Conservation (phyloP, 2,888 invertebrate species). For the Brenthis ino region DNA sequence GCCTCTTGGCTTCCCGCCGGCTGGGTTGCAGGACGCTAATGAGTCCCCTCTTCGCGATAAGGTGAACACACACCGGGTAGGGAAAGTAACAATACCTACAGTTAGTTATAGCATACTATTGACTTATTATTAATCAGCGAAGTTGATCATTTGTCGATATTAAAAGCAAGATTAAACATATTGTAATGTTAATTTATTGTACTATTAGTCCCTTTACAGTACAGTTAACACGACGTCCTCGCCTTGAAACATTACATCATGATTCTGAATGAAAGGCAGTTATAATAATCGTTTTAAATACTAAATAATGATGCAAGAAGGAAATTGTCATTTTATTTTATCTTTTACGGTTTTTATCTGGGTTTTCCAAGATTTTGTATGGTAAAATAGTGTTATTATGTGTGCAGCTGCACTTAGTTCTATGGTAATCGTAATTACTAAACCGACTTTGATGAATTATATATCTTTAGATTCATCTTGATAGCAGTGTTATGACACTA, state of each 20-base stretch:
- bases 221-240: constrained; percentile 11
- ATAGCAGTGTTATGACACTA: no score
- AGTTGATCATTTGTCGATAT: no score
- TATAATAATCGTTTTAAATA: constrained; percentile 10
- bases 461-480: no score
- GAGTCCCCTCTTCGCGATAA: no score
- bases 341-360: neutral
- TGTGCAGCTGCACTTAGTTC: neutral
- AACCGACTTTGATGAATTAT: no score
- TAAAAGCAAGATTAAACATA: neutral
- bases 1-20: no score
- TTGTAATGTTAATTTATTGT: neutral
- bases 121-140: no score
- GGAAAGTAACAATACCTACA: no score
- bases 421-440: no score
- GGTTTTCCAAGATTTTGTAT: neutral
- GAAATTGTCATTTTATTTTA: neutral
- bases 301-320: constrained; percentile 3
- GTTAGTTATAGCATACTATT: no score
- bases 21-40: no score
- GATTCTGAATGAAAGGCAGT: constrained; percentile 1
- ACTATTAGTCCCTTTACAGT: constrained; percentile 3
- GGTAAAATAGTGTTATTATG: neutral
- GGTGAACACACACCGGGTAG: no score
- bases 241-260: constrained; percentile 19